Evolutionary conservation across 2,888 invertebrate genomes (phyloP), one percentile per base, ranked within the genome.

Genomic region (Drosophila neutralis): DNA sequence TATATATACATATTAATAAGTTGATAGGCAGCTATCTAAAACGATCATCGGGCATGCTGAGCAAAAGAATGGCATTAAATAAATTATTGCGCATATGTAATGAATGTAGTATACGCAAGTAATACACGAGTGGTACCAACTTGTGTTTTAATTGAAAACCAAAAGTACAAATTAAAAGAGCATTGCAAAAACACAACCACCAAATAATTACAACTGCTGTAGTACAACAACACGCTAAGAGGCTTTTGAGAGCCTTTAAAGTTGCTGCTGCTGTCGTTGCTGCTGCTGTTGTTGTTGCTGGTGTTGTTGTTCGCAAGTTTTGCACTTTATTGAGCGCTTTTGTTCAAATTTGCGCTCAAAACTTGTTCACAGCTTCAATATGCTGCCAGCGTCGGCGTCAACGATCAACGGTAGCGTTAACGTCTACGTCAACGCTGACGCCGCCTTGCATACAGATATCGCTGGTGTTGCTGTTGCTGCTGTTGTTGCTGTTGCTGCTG

Each of bases 271-370:
- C 8, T 59, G 61, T 18, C 52, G 53, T 24, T 64, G 31, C 1
- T 62, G 52, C 40, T 48, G 64, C 2, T 68, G 36, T 33, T 45
- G 45, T 63, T 61, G 63, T 45, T 58, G 63, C 6, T 68, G 31
- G 31, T 57, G 53, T n/a, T 65, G 35, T 10, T 62, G 58, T 35
- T 71, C 63, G 67, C 52, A 62, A 69, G 31, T 82, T 87, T 83
- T 86, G 86, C 86, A 85, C 69, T 77, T 83, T 82, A 80, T 87
- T 85, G 85, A 85, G 85, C 77, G 66, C 51, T 86, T 86, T 86
- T 67, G 59, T 60, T 69, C 10, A 64, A 59, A 51, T 60, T 79
- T 79, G 53, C 80, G 80, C 76, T 79, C 76, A 76, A 82, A 85
- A 85, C 84, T 70, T 79, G 84, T 85, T 83, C 61, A 40, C 62